Evolutionary conservation across 1,140 invertebrate species (phyloP).

Genomic region (Drosophila neocordata): DNA sequence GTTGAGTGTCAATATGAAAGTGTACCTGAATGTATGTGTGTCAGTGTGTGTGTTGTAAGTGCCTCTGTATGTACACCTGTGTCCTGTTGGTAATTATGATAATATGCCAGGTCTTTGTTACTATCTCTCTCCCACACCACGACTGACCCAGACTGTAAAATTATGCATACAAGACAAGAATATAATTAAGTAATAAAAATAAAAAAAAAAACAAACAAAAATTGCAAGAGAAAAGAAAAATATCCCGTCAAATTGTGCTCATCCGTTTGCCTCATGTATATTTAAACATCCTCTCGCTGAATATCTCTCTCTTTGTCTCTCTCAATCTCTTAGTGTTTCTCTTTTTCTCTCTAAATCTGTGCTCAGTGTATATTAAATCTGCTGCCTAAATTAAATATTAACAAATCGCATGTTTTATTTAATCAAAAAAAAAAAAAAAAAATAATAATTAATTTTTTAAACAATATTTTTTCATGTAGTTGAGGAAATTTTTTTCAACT

Average conservation of each 20-base stretch:
- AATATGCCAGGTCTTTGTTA: constrained; percentile 49
- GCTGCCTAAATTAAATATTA: constrained; percentile 53
- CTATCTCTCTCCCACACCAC: constrained; percentile 15
- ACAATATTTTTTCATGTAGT: constrained; percentile 44
- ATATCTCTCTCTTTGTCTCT: constrained; percentile 20
- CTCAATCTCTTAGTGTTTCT: constrained; percentile 5
- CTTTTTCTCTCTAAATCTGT: not conserved
- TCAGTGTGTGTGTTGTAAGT: no score
- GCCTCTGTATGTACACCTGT: constrained; percentile 17
- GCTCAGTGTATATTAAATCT: constrained; percentile 67
- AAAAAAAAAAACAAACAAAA: no score
- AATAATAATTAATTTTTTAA: no score
- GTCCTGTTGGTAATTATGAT: constrained; percentile 62
- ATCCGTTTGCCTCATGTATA: constrained; percentile 50
- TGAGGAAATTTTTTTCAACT: constrained; percentile 70
- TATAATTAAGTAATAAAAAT: constrained; percentile 67
- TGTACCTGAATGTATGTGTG: constrained; percentile 23
- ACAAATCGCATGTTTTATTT: constrained; percentile 62
- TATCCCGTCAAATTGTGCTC: constrained; percentile 27
- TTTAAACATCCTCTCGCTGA: constrained; percentile 46
- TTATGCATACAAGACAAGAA: constrained; percentile 71
- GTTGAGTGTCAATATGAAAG: constrained; percentile 6
- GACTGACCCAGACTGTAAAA: constrained; percentile 52
- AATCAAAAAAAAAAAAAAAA: constrained; percentile 35
- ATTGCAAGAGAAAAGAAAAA: constrained; percentile 24